Base-by-base conservation (phyloP, 2,113 vertebrate species). In the Lampris incognitus region DNA sequence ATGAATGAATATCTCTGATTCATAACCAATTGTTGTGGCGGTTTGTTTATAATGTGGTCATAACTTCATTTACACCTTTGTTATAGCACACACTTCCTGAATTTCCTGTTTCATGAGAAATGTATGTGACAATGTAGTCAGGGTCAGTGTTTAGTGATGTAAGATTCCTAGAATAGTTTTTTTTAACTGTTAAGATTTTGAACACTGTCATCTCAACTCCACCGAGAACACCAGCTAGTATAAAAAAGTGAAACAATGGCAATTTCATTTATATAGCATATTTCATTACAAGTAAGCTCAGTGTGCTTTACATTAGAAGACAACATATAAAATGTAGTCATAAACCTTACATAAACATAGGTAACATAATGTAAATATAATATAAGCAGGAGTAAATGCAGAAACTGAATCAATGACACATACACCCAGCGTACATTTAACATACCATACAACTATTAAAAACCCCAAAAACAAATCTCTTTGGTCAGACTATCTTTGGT, bases 11-110 rank as follows among this genome's bases (percentile, higher is more conserved):
- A 56, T 58, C 59, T 84, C 65, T 11, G 72, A 89, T 82, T 83
- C 67, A 78, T 80, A 54, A 86, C 50, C 63, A 46, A 72, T 79
- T 79, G 67, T 78, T 58, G 65, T 40, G 56, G 49, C 9, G 8
- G 2, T 49, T 77, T 80, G 82, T 91, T 92, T 74, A 79, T 75
- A 73, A 73, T 78, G 55, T 36, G 61, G 13, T 65, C 59, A 3
- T 0, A 60, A 65, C 65, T 3, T 69, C 48, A 67, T 41, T 4
- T 3, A 41, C 78, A 59, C 66, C 63, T 73, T 77, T 80, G 46
- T 70, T 82, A 80, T 9, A 64, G 38, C 58, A 70, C 10, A 46
- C 4, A 39, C 77, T 81, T 81, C 74, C 71, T 72, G 1, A 59
- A 74, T 51, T 6, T 48, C 66, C 2, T 67, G 76, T 81, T 73